Evolutionary conservation across 2,888 invertebrate genomes (phyloP).

Genomic region (Cyclophora punctaria): DNA sequence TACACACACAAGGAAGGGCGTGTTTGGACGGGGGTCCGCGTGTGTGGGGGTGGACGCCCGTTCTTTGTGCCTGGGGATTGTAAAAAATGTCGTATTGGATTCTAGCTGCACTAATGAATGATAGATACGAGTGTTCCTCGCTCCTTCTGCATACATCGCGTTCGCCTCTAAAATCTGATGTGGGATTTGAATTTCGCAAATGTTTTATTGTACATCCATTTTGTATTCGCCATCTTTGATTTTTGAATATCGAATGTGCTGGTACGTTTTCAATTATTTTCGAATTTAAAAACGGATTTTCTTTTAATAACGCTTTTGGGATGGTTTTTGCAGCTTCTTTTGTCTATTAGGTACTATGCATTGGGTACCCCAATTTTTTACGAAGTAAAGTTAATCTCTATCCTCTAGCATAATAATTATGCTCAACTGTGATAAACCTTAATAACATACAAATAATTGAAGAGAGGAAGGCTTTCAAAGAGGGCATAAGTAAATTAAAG

Average conservation of each 20-base stretch:
- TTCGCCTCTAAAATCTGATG: slow-evolving; percentile 56
- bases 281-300: too few relatives aligned
- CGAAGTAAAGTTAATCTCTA: too few relatives aligned
- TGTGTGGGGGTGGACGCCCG: slow-evolving; percentile 58
- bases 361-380: too few relatives aligned
- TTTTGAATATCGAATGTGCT: slow-evolving; percentile 10
- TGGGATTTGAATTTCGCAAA: slow-evolving; percentile 42
- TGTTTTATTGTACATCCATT: slow-evolving; percentile 25
- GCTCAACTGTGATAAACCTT: too few relatives aligned
- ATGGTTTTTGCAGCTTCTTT: too few relatives aligned
- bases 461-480: too few relatives aligned
- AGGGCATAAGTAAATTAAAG: too few relatives aligned
- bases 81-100: slow-evolving; percentile 76
- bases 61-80: slow-evolving; percentile 72
- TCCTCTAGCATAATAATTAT: too few relatives aligned
- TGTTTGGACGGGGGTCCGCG: slow-evolving; percentile 44
- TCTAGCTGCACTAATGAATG: slow-evolving; percentile 73
- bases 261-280: not conserved
- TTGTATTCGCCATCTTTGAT: slow-evolving; percentile 29
- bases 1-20: slow-evolving; percentile 38
- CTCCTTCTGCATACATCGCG: slow-evolving; percentile 38
- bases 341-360: too few relatives aligned
- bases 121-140: slow-evolving; percentile 60
- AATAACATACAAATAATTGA: too few relatives aligned
- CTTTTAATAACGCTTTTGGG: too few relatives aligned